These are phyloP conservation scores for Apeltes quadracus DNA, from an alignment of 2,113 vertebrate species.

Conservation along the genomic window DNA sequence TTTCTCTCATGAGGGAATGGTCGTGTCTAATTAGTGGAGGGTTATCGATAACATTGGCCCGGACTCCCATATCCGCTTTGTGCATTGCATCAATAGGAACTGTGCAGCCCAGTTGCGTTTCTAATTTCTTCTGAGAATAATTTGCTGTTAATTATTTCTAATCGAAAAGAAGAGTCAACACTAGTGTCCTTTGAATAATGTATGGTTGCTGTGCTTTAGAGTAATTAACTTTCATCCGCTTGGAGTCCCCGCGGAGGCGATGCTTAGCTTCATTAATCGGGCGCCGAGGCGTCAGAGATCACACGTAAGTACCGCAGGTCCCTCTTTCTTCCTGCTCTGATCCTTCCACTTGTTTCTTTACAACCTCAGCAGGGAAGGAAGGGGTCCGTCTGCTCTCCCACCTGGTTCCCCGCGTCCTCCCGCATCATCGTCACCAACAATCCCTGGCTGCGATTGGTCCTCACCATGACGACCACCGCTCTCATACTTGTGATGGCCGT, in stretches of 20 bases:
- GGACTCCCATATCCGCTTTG: constrained; percentile 22
- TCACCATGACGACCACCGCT: constrained; percentile 91
- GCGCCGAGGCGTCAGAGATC: too few relatives aligned
- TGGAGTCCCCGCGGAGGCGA: too few relatives aligned
- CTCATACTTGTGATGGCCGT: constrained; percentile 94
- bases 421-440: constrained; percentile 89
- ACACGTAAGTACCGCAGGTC: background rate
- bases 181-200: too few relatives aligned
- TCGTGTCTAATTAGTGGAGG: constrained; percentile 36
- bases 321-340: constrained; percentile 11
- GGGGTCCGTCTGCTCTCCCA: constrained; percentile 83
- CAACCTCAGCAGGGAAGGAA: constrained; percentile 89
- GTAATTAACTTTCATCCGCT: too few relatives aligned
- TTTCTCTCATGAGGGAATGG: constrained; percentile 37
- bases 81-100: background rate
- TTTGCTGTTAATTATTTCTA: too few relatives aligned
- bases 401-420: constrained; percentile 90
- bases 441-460: constrained; percentile 91
- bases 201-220: too few relatives aligned
- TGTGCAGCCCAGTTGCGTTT: background rate
- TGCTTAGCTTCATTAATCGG: too few relatives aligned
- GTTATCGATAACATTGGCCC: constrained; percentile 36
- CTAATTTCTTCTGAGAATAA: too few relatives aligned
- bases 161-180: too few relatives aligned
- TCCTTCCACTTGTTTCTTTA: constrained; percentile 23